Percentiles rank a stretch among this genome's conserved stretches.
phyloP scores from a whole-genome alignment of 2,797 vertebrate genomes.

The Eidolon dupreanum region DNA sequence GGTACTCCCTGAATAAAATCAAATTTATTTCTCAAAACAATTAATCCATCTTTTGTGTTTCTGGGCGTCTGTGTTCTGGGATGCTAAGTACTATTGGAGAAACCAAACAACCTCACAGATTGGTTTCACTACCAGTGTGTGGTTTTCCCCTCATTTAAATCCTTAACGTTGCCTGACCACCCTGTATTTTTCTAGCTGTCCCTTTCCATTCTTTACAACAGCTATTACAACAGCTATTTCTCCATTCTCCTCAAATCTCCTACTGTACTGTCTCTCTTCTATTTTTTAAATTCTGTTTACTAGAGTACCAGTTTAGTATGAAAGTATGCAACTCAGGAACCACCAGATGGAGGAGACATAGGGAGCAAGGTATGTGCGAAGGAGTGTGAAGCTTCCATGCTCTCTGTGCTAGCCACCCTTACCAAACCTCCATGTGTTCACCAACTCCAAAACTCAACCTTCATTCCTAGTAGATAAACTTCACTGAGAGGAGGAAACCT shows the following conservation, averaged over 20 bases:
- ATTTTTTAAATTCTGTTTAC: not conserved
- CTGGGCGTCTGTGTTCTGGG: not conserved
- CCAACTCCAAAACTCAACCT: not conserved
- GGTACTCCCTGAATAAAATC: not conserved
- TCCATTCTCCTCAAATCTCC: not conserved
- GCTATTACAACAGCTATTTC: not conserved
- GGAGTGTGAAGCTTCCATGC: no score
- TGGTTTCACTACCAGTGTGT: not conserved
- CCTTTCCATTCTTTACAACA: not conserved
- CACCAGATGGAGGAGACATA: not conserved
- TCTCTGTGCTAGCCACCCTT: not conserved
- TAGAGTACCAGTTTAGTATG: not conserved
- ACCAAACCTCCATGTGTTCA: not conserved
- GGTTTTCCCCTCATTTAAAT: not conserved
- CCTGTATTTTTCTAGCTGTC: not conserved
- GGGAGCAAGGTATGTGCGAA: not conserved
- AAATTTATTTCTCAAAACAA: constrained; percentile 2
- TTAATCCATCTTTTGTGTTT: not conserved
- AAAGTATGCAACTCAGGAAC: not conserved
- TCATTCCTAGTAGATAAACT: not conserved
- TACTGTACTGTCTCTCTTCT: not conserved
- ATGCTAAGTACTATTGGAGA: not conserved
- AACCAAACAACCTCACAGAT: accelerated
- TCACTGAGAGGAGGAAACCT: not conserved
- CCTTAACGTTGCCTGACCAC: not conserved